A percentile compares a stretch with the other conserved stretches of the same genome.
Conservation (phyloP, 2,888 invertebrate species). For the Miltochrista miniata region DNA sequence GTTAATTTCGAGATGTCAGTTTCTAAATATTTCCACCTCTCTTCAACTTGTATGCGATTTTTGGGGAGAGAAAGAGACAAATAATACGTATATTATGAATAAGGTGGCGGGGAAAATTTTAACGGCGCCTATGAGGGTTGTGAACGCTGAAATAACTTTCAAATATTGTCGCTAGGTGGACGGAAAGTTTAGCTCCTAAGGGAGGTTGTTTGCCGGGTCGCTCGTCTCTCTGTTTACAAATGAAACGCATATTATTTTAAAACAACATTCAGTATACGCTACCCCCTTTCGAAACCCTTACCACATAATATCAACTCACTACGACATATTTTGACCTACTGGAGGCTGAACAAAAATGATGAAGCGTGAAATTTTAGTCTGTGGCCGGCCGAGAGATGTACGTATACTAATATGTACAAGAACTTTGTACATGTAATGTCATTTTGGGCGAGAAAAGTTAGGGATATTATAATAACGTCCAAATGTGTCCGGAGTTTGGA, state of each 20-base stretch:
- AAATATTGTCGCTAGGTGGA: slow-evolving; percentile 84
- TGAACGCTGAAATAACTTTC: slow-evolving; percentile 84
- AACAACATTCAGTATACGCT: slow-evolving; percentile 56
- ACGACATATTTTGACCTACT: slow-evolving; percentile 7
- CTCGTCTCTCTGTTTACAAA: slow-evolving; percentile 78
- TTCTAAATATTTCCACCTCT: slow-evolving; percentile 69
- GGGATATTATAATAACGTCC: slow-evolving; percentile 60
- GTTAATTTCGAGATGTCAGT: slow-evolving; percentile 81
- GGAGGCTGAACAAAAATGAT: slow-evolving; percentile 5
- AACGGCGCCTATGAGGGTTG: slow-evolving; percentile 84
- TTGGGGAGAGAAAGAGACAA: slow-evolving; percentile 50
- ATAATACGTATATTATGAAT: slow-evolving; percentile 75
- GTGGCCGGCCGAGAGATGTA: slow-evolving; percentile 20
- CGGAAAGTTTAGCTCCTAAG: slow-evolving; percentile 79
- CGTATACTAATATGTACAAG: slow-evolving; percentile 36
- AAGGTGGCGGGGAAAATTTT: slow-evolving; percentile 82
- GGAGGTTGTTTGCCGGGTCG: slow-evolving; percentile 76
- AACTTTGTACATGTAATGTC: slow-evolving; percentile 47
- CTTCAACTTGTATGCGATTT: slow-evolving; percentile 35
- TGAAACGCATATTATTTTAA: slow-evolving; percentile 78
- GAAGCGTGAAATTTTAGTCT: slow-evolving; percentile 20
- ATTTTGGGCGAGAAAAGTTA: slow-evolving; percentile 54
- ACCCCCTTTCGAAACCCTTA: slow-evolving; percentile 32
- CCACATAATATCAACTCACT: slow-evolving; percentile 27
- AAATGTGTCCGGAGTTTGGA: slow-evolving; percentile 51